These are phyloP conservation scores for Coelinius sp. DNA, from an alignment of 2,888 invertebrate genomes.

Conservation along the genomic window DNA sequence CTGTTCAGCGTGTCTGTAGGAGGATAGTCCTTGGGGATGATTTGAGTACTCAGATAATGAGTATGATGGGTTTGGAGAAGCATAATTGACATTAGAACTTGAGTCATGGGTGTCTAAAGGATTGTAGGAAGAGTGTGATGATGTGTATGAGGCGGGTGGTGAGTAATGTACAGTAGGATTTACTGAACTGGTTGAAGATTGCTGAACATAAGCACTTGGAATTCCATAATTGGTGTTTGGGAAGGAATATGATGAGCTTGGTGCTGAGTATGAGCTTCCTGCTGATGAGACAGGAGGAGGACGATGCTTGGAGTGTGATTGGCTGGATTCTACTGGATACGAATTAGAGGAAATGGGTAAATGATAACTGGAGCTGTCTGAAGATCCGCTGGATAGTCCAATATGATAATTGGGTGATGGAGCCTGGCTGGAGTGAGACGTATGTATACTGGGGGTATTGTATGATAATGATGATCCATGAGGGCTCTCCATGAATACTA, in stretches of 20 bases:
- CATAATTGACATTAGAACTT: conserved; percentile 38
- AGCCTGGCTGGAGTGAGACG: conserved; percentile 43
- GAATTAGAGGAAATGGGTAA: conserved; percentile 54
- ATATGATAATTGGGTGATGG: conserved; percentile 45
- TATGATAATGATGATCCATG: conserved; percentile 49
- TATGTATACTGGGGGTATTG: conserved; percentile 32
- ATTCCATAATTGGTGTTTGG: conserved; percentile 39
- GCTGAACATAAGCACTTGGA: too few relatives aligned
- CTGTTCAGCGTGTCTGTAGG: conserved; percentile 53
- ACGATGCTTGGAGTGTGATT: conserved; percentile 51
- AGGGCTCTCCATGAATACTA: conserved; percentile 32
- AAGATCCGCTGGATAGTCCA: conserved; percentile 54
- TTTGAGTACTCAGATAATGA: conserved; percentile 40
- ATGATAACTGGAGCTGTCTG: conserved; percentile 58
- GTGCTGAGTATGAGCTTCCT: conserved; percentile 47
- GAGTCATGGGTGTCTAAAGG: conserved; percentile 22
- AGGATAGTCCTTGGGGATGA: conserved; percentile 53
- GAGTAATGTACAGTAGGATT: not conserved
- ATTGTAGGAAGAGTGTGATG: conserved; percentile 3
- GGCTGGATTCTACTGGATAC: conserved; percentile 40
- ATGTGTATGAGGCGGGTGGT: not conserved
- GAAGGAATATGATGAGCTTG: conserved; percentile 36
- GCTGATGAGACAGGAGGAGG: conserved; percentile 55
- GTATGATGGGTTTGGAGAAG: conserved; percentile 40
- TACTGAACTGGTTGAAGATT: not conserved